Conservation (phyloP, 2,888 invertebrate genomes). For the Thera britannica region DNA sequence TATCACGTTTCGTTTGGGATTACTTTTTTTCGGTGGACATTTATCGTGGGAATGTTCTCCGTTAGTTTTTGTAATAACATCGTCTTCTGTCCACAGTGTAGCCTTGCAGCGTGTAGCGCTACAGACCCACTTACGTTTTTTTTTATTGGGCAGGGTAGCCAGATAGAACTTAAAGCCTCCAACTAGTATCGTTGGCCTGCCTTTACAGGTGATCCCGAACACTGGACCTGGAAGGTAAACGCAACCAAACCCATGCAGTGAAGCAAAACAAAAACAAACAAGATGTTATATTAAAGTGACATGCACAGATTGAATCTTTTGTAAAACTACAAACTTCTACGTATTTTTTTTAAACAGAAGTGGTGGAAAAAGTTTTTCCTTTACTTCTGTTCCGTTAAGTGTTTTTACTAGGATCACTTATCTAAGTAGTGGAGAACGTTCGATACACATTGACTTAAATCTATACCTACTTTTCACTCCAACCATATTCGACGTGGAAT, state of each 20-base stretch:
- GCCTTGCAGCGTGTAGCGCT: constrained; percentile 51
- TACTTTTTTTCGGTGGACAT: neutral
- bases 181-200: constrained; percentile 52
- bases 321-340: no score
- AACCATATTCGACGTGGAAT: no score
- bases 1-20: neutral
- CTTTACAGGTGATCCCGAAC: constrained; percentile 48
- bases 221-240: constrained; percentile 48
- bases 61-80: constrained; percentile 53
- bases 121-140: constrained; percentile 49
- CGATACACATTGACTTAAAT: no score
- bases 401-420: no score
- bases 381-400: no score
- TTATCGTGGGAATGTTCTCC: constrained; percentile 54
- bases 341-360: no score
- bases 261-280: constrained; percentile 4
- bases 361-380: no score
- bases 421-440: no score
- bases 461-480: no score
- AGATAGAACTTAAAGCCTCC: constrained; percentile 52
- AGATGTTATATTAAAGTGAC: neutral
- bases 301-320: neutral
- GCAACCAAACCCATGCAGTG: constrained; percentile 30
- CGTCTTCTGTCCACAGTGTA: constrained; percentile 49
- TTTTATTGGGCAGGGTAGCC: neutral